A percentile compares a stretch with the other conserved stretches of the same genome.
Conservation (phyloP, 92 coral and sea anemone genomes). For the Parazoanthus swiftii region DNA sequence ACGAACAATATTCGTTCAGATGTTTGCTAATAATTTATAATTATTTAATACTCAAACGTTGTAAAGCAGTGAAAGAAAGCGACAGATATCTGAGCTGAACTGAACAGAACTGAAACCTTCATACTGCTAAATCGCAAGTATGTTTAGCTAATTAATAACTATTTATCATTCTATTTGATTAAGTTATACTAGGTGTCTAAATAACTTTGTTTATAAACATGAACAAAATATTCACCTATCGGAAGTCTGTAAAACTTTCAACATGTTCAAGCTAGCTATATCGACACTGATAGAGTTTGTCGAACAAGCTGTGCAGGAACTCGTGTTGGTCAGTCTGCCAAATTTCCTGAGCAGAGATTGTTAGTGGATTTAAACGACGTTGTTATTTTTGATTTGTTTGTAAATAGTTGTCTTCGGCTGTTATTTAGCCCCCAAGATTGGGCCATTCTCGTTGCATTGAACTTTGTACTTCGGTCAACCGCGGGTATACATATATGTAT, state of each 20-base stretch:
- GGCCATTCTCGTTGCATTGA: background rate
- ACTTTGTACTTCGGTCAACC: background rate
- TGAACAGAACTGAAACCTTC: too few species aligned
- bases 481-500: background rate
- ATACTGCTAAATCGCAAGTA: background rate
- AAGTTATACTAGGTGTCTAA: background rate
- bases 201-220: background rate
- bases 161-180: background rate
- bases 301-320: too few species aligned
- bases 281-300: too few species aligned
- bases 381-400: background rate
- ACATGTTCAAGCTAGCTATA: background rate
- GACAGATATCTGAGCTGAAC: background rate
- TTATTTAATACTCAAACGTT: too few species aligned
- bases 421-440: too few species aligned
- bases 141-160: too few species aligned
- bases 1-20: constrained; percentile 6
- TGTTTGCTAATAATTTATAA: background rate
- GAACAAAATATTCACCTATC: background rate
- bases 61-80: background rate
- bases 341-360: too few species aligned
- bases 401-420: background rate
- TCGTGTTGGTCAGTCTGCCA: too few species aligned
- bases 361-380: too few species aligned
- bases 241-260: background rate